Percentiles rank a stretch among this genome's conserved stretches.
Conservation (phyloP, 1,140 invertebrate genomes). For the Orchesella cincta region DNA sequence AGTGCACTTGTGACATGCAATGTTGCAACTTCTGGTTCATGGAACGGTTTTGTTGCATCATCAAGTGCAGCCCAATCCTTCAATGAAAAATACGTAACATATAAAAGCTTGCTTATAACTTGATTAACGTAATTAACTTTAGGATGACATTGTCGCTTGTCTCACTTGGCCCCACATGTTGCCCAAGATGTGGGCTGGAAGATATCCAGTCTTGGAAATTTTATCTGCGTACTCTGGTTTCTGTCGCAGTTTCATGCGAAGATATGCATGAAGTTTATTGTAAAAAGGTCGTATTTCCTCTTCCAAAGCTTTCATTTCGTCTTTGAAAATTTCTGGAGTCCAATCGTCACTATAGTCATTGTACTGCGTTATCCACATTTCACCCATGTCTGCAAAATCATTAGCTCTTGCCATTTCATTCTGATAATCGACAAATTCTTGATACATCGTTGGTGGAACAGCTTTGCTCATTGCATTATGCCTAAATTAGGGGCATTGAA, state of each 20-base stretch:
- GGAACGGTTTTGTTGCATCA: slow-evolving; percentile 57
- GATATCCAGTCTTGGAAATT: slow-evolving; percentile 28
- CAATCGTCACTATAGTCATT: slow-evolving; percentile 17
- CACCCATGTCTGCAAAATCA: not conserved
- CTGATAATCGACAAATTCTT: slow-evolving; percentile 1
- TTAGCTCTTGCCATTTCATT: slow-evolving; percentile 42
- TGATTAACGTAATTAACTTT: too few relatives aligned
- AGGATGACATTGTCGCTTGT: not conserved
- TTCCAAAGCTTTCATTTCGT: not conserved
- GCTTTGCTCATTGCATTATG: slow-evolving; percentile 14
- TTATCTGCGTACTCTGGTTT: slow-evolving; percentile 20
- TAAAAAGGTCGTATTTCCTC: slow-evolving; percentile 13
- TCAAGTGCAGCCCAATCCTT: slow-evolving; percentile 59
- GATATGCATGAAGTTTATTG: slow-evolving; percentile 62
- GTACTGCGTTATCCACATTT: slow-evolving; percentile 8
- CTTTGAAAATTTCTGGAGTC: not conserved
- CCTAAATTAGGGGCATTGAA: not conserved
- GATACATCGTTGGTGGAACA: not conserved
- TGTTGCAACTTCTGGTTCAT: slow-evolving; percentile 52
- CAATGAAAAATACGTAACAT: slow-evolving; percentile 13
- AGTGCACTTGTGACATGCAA: slow-evolving; percentile 58
- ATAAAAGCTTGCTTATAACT: not conserved
- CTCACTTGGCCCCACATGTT: slow-evolving; percentile 23
- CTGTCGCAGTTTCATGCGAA: slow-evolving; percentile 68
- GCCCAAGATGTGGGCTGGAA: slow-evolving; percentile 32